These are phyloP conservation scores for Cynaeus angustus DNA, from an alignment of 2,888 invertebrate species.

Conservation along the genomic window DNA sequence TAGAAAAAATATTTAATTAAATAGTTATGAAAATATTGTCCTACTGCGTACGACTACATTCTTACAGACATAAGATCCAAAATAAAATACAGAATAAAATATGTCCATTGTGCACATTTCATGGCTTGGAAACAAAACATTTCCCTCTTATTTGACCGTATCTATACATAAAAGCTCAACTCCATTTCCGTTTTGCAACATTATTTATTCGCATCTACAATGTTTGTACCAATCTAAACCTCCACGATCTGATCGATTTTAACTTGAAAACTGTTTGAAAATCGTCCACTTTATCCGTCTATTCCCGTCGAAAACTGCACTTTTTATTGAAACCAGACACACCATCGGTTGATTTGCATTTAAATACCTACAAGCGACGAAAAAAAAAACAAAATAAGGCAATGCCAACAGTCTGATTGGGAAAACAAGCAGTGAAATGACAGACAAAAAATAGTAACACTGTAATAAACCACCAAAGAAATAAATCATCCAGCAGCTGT, in stretches of 20 bases:
- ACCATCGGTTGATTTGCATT: background rate
- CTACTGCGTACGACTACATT: too few relatives aligned
- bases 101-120: background rate
- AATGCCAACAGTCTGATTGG: slow-evolving; percentile 3
- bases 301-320: background rate
- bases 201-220: background rate
- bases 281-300: background rate
- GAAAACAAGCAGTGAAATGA: slow-evolving; percentile 2
- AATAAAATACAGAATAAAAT: too few relatives aligned
- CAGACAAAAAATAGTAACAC: slow-evolving; percentile 10
- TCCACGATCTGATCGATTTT: background rate
- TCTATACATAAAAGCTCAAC: background rate
- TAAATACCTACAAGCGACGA: background rate
- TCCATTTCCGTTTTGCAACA: background rate
- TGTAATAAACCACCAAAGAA: slow-evolving; percentile 2
- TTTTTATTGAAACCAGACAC: background rate
- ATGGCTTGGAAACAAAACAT: background rate
- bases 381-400: background rate
- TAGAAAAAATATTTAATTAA: too few relatives aligned
- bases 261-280: background rate
- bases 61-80: too few relatives aligned
- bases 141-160: background rate
- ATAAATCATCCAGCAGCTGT: slow-evolving; percentile 11
- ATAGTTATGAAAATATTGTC: too few relatives aligned
- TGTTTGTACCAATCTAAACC: background rate